Conservation (phyloP, 2,797 vertebrate genomes). For the Valencia hispanica region DNA sequence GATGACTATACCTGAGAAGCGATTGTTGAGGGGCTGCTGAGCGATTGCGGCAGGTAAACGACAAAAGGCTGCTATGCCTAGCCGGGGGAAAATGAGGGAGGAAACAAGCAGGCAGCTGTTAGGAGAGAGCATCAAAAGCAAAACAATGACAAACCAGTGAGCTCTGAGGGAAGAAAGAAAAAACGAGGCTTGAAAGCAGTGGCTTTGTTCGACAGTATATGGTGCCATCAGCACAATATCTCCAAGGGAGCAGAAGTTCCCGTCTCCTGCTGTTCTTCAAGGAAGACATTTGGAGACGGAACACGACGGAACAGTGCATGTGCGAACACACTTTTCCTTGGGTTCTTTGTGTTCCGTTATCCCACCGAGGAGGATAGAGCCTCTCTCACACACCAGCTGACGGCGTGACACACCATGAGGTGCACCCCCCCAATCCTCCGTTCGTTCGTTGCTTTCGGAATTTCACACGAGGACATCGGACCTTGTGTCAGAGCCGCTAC, state of each 20-base stretch:
- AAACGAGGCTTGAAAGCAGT: neutral
- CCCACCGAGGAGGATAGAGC: constrained; percentile 34
- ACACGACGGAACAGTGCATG: constrained; percentile 44
- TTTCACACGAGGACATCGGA: constrained; percentile 5
- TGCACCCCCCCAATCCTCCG: constrained; percentile 27
- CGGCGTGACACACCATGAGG: constrained; percentile 52
- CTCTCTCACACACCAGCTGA: constrained; percentile 49
- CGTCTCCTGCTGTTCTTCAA: constrained; percentile 23
- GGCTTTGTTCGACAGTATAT: neutral
- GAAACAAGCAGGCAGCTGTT: constrained; percentile 2
- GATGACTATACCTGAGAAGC: constrained; percentile 31
- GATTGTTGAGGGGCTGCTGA: neutral
- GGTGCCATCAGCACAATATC: no score
- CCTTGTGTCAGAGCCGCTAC: constrained; percentile 6
- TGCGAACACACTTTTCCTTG: constrained; percentile 40
- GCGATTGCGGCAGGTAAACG: constrained; percentile 5
- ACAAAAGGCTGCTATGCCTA: constrained; percentile 40
- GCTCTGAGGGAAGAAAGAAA: neutral
- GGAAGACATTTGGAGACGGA: constrained; percentile 32
- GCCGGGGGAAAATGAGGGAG: neutral
- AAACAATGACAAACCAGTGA: constrained; percentile 14
- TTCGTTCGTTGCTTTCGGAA: constrained; percentile 22
- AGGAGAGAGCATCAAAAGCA: constrained; percentile 23
- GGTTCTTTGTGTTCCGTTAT: constrained; percentile 59
- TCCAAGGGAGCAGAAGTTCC: neutral